Conservation (phyloP, 2,888 invertebrate genomes). For the Allophyes oxyacanthae region DNA sequence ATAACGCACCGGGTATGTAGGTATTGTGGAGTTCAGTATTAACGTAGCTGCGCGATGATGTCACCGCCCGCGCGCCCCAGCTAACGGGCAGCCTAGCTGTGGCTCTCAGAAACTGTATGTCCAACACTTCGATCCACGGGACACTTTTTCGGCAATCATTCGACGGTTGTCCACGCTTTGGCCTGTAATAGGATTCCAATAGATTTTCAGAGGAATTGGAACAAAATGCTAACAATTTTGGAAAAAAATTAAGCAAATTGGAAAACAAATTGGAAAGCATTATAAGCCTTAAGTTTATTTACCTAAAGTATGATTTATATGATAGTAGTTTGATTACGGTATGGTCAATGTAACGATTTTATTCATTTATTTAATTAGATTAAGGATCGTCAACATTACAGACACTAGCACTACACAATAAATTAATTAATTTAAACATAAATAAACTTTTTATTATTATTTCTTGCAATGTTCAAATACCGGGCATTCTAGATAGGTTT, state of each 20-base stretch:
- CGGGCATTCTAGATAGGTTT: conserved; percentile 15
- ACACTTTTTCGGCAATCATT: conserved; percentile 25
- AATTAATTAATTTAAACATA: too few species aligned
- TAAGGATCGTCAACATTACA: too few species aligned
- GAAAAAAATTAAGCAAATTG: too few species aligned
- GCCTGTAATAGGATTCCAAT: neutral
- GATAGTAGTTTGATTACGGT: too few species aligned
- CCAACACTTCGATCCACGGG: conserved; percentile 22
- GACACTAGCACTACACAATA: conserved; percentile 13
- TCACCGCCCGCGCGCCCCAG: conserved; percentile 68
- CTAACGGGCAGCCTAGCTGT: conserved; percentile 66
- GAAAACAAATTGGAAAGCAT: too few species aligned
- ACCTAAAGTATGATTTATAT: too few species aligned
- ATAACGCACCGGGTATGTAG: conserved; percentile 53
- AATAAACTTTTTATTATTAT: conserved; percentile 36
- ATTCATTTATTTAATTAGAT: too few species aligned
- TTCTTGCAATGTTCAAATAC: conserved; percentile 24
- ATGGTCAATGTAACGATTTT: too few species aligned
- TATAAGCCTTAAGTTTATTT: too few species aligned
- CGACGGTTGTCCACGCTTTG: neutral
- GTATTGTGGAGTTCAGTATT: conserved; percentile 68
- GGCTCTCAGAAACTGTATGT: conserved; percentile 10
- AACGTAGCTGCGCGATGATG: conserved; percentile 77
- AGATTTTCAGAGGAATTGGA: too few species aligned
- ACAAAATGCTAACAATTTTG: too few species aligned